phyloP scores from a whole-genome alignment of 1,140 invertebrate species.

The Drosophila sp. region DNA sequence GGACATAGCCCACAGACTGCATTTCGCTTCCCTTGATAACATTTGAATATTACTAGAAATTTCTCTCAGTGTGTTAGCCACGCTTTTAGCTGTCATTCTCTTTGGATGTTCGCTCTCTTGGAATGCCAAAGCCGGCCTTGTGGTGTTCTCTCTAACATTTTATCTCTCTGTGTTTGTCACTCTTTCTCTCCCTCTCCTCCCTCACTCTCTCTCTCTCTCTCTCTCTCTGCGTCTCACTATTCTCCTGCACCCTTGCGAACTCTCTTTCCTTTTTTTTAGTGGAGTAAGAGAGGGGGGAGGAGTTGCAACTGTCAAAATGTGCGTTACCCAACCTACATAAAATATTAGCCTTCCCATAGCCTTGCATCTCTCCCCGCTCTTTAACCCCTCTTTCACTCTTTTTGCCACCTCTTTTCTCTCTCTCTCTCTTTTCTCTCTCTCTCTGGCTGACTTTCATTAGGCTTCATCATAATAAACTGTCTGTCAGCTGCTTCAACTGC shows the following conservation, averaged over 20 bases:
- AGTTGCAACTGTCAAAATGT: slow-evolving; percentile 47
- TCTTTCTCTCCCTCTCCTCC: neutral
- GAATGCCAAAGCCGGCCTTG: slow-evolving; percentile 19
- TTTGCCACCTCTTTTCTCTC: neutral
- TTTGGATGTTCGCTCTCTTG: neutral
- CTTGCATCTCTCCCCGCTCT: slow-evolving; percentile 5
- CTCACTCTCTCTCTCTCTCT: slow-evolving; percentile 14
- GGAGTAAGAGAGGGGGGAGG: neutral
- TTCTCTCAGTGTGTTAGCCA: slow-evolving; percentile 32
- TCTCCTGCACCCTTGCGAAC: slow-evolving; percentile 17
- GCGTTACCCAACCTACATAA: slow-evolving; percentile 36
- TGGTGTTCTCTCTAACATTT: neutral
- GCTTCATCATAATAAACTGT: slow-evolving; percentile 52
- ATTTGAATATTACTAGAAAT: neutral
- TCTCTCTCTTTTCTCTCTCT: neutral
- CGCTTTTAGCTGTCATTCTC: slow-evolving; percentile 12
- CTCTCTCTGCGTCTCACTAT: neutral
- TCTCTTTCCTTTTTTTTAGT: neutral
- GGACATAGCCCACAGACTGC: neutral
- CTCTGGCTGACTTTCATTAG: slow-evolving; percentile 15
- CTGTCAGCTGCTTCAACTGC: slow-evolving; percentile 43
- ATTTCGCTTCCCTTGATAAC: neutral
- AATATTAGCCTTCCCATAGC: neutral
- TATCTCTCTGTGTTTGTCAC: slow-evolving; percentile 12
- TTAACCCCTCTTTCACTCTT: neutral